These are phyloP conservation scores for Rotaria socialis DNA, from an alignment of 2,888 invertebrate species.

Conservation along the genomic window DNA sequence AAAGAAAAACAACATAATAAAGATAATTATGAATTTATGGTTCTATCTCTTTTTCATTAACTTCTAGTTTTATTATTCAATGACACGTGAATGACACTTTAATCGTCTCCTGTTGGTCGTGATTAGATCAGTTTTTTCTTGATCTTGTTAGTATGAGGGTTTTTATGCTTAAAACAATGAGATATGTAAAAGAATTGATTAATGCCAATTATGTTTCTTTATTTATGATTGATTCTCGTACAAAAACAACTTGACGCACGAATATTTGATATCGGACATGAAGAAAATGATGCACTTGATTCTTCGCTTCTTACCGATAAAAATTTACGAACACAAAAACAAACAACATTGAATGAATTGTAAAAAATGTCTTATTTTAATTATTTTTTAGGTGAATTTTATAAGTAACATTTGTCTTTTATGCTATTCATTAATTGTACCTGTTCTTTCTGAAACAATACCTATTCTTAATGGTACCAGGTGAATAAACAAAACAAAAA, in stretches of 20 bases:
- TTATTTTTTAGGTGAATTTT: not conserved
- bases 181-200: slow-evolving; percentile 75
- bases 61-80: slow-evolving; percentile 9
- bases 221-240: slow-evolving; percentile 72
- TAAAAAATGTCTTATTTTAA: too few relatives aligned
- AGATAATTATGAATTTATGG: too few relatives aligned
- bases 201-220: slow-evolving; percentile 78
- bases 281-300: slow-evolving; percentile 29
- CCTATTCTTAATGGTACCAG: not conserved
- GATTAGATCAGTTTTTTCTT: slow-evolving; percentile 79
- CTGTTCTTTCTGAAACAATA: not conserved
- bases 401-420: not conserved
- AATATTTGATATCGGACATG: slow-evolving; percentile 68
- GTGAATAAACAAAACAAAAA: not conserved
- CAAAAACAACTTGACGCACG: slow-evolving; percentile 73
- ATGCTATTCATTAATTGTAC: not conserved
- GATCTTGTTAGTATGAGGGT: slow-evolving; percentile 79
- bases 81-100: slow-evolving; percentile 53
- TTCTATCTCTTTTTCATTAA: not conserved
- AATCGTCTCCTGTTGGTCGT: slow-evolving; percentile 74
- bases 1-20: too few relatives aligned
- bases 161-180: slow-evolving; percentile 76
- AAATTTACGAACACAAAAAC: not conserved
- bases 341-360: too few relatives aligned
- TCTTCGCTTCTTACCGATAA: slow-evolving; percentile 10